These are phyloP conservation scores for Circaetus gallicus DNA, from an alignment of 2,113 vertebrate species.

Conservation along the genomic window DNA sequence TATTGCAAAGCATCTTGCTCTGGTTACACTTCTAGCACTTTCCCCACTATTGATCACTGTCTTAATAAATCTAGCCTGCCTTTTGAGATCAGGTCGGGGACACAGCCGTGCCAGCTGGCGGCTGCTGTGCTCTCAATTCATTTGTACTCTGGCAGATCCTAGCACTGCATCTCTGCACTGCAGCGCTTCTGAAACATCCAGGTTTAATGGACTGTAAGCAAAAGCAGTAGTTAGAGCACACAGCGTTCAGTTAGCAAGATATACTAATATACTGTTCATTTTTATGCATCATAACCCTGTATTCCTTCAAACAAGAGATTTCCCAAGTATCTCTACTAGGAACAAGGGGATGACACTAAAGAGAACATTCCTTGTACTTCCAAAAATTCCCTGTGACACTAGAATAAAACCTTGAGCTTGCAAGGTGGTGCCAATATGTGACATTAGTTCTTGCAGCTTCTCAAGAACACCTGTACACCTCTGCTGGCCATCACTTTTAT, in stretches of 20 bases:
- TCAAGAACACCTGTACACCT: background rate
- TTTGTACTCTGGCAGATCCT: background rate
- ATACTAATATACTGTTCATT: background rate
- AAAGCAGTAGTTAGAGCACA: background rate
- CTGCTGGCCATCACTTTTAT: too few relatives aligned
- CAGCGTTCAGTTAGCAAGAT: background rate
- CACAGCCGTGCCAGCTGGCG: conserved; percentile 2
- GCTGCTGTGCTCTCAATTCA: background rate
- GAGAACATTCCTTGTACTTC: background rate
- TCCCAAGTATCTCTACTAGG: background rate
- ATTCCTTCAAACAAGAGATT: background rate
- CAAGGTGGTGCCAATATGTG: background rate
- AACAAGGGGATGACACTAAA: background rate
- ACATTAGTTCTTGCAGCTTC: background rate
- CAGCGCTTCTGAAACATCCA: background rate
- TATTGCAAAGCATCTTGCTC: background rate
- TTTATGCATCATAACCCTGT: background rate
- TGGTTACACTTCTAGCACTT: background rate
- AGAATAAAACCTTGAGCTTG: background rate
- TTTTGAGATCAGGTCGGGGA: background rate
- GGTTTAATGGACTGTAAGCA: accelerated
- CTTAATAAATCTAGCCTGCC: background rate
- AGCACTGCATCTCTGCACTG: background rate
- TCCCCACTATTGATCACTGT: conserved; percentile 6
- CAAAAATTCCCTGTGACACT: background rate